Evolutionary conservation across 2,797 vertebrate species (phyloP).

Genomic region (Margarornis squamiger): DNA sequence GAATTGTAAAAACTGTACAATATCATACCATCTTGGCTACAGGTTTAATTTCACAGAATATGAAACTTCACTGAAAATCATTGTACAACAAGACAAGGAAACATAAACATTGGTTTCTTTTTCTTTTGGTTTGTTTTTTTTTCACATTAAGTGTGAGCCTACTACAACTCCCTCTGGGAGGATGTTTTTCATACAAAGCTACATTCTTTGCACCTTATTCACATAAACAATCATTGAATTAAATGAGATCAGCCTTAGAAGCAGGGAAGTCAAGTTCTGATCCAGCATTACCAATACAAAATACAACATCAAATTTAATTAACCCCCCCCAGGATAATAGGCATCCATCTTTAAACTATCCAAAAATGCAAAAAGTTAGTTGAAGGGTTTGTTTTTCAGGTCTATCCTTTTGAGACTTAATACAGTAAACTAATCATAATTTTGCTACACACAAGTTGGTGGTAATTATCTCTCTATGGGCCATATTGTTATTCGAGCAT

Average conservation of each 20-base stretch:
- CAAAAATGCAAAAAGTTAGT: neutral
- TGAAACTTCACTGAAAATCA: constrained; percentile 23
- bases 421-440: neutral
- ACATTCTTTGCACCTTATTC: neutral
- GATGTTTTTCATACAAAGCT: constrained; percentile 9
- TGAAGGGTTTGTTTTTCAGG: neutral
- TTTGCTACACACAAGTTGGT: neutral
- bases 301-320: neutral
- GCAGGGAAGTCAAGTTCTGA: neutral
- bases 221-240: neutral
- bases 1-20: constrained; percentile 8
- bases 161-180: constrained; percentile 12
- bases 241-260: neutral
- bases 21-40: constrained; percentile 25
- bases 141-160: neutral
- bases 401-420: neutral
- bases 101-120: neutral
- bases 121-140: neutral
- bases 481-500: neutral
- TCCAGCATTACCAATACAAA: neutral
- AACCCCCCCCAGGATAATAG: neutral
- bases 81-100: neutral
- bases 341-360: neutral
- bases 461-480: neutral
- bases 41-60: constrained; percentile 33